Percentiles rank a stretch among this genome's conserved stretches.
Conservation (phyloP, 2,797 vertebrate genomes). For the Lepilemur septentrionalis region DNA sequence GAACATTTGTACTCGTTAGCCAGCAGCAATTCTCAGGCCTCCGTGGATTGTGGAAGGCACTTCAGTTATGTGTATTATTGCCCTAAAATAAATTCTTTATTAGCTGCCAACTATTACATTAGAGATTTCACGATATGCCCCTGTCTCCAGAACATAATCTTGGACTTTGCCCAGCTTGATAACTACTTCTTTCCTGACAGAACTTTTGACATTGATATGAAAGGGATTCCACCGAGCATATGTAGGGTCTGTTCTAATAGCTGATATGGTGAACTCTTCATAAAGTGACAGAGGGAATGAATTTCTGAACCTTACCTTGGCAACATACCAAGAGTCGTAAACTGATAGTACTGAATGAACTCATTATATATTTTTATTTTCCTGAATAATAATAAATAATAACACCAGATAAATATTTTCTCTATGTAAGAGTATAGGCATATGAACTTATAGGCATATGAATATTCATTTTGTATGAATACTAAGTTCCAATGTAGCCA, state of each 20-base stretch:
- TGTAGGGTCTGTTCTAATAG: conserved; percentile 33
- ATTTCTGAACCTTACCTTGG: conserved; percentile 16
- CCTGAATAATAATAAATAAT: neutral
- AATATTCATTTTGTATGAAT: neutral
- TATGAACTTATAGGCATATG: neutral
- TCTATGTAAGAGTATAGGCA: neutral
- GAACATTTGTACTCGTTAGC: neutral
- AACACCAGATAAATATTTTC: neutral
- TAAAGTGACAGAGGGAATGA: conserved; percentile 26
- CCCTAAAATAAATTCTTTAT: conserved; percentile 59
- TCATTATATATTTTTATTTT: neutral
- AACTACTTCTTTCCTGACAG: conserved; percentile 48
- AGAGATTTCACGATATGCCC: conserved; percentile 36
- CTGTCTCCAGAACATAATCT: conserved; percentile 50
- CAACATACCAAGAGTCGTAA: conserved; percentile 29
- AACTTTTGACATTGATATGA: conserved; percentile 52
- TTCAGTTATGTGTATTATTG: neutral
- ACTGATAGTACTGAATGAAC: neutral
- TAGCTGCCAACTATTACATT: conserved; percentile 58
- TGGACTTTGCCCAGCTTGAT: conserved; percentile 50
- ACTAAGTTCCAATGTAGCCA: neutral
- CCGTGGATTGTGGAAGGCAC: neutral
- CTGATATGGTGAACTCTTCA: conserved; percentile 3
- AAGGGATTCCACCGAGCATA: conserved; percentile 10
- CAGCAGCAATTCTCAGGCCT: neutral